Percentiles rank a stretch among this genome's conserved stretches.
phyloP scores from a whole-genome alignment of 2,888 invertebrate species.

The Unio delphinus region DNA sequence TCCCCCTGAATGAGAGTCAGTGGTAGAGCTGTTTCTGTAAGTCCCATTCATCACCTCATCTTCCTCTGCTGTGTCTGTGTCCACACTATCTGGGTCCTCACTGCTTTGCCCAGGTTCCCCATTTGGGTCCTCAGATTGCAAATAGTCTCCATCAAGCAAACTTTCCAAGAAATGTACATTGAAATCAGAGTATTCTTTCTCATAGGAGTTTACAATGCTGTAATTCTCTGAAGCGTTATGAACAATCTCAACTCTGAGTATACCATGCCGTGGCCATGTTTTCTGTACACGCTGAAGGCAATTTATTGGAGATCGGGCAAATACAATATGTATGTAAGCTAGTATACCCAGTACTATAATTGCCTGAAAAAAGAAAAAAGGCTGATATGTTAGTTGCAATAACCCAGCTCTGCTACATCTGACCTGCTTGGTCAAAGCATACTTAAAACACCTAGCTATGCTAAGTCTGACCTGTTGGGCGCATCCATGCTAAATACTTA shows the following conservation, averaged over 20 bases:
- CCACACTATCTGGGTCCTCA: conserved; percentile 5
- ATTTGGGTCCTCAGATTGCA: not conserved
- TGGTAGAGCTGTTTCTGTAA: too few species aligned
- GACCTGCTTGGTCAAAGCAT: too few species aligned
- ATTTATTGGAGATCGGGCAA: conserved; percentile 92
- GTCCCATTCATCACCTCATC: conserved; percentile 7
- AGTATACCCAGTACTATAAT: conserved; percentile 89
- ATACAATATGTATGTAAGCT: conserved; percentile 94
- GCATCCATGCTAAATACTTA: too few species aligned
- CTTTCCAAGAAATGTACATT: conserved; percentile 48
- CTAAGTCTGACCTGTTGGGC: too few species aligned
- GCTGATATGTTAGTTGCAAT: not conserved
- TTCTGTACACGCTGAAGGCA: conserved; percentile 88
- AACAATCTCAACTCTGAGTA: conserved; percentile 89
- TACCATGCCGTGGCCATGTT: conserved; percentile 95
- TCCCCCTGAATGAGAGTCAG: too few species aligned
- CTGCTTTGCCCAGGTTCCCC: not conserved
- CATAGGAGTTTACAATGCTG: conserved; percentile 86
- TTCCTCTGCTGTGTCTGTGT: conserved; percentile 5
- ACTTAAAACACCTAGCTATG: too few species aligned
- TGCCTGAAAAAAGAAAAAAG: conserved; percentile 75
- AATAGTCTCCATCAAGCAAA: conserved; percentile 13
- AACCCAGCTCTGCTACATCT: too few species aligned
- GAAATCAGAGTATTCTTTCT: conserved; percentile 77
- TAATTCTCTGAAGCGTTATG: conserved; percentile 77